These are phyloP conservation scores for Hoplias malabaricus DNA, from an alignment of 2,113 vertebrate species.

Conservation along the genomic window DNA sequence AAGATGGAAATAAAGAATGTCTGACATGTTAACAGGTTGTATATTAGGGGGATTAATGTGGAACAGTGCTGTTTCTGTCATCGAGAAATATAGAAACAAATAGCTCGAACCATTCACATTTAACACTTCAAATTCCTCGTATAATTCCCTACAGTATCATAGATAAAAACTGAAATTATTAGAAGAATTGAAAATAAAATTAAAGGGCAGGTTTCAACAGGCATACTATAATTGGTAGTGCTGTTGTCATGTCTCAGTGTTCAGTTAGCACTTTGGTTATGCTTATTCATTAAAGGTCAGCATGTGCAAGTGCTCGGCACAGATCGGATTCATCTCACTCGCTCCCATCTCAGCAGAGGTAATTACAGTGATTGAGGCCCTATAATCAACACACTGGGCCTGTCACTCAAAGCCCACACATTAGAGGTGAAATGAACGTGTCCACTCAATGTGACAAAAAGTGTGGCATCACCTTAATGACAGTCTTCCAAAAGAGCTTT, in stretches of 20 bases:
- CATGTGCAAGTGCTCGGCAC: slow-evolving; percentile 15
- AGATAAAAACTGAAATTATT: not conserved
- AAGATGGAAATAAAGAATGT: too few species aligned
- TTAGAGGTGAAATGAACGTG: slow-evolving; percentile 38
- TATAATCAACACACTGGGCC: slow-evolving; percentile 49
- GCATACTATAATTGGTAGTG: slow-evolving; percentile 16
- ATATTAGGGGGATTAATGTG: not conserved
- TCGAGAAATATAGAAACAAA: not conserved
- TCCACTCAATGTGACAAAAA: slow-evolving; percentile 33
- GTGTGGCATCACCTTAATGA: too few species aligned
- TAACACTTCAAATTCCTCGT: not conserved
- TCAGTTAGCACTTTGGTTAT: slow-evolving; percentile 34
- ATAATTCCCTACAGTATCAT: not conserved
- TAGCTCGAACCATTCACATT: not conserved
- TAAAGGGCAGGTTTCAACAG: slow-evolving; percentile 25
- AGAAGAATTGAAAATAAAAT: slow-evolving; percentile 9
- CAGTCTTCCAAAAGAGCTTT: not conserved
- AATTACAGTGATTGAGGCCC: slow-evolving; percentile 54
- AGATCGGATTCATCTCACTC: slow-evolving; percentile 36
- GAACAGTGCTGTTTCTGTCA: not conserved
- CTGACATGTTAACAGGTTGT: too few species aligned
- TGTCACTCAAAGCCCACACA: slow-evolving; percentile 45
- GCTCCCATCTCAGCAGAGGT: slow-evolving; percentile 46
- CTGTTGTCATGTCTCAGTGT: slow-evolving; percentile 20
- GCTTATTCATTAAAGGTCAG: slow-evolving; percentile 49